These are phyloP conservation scores for Basileuterus tristriatus DNA, from an alignment of 2,797 vertebrate genomes.

Conservation along the genomic window DNA sequence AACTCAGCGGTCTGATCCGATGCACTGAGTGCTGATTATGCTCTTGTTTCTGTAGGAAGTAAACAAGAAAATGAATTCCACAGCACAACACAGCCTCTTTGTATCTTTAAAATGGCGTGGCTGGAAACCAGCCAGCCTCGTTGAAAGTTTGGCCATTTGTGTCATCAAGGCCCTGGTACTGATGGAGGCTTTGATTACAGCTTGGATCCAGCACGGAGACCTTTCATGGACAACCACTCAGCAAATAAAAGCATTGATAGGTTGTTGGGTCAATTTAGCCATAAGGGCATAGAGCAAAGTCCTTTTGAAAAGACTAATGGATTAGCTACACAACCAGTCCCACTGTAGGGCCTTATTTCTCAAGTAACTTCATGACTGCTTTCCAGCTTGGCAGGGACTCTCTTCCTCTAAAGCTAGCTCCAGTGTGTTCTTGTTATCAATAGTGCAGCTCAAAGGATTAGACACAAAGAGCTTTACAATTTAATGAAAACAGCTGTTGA, in stretches of 20 bases:
- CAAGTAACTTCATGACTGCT: slow-evolving; percentile 76
- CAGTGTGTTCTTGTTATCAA: slow-evolving; percentile 77
- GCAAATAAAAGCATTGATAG: slow-evolving; percentile 82
- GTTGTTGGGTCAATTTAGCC: slow-evolving; percentile 83
- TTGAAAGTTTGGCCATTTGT: slow-evolving; percentile 82
- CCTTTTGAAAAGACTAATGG: slow-evolving; percentile 80
- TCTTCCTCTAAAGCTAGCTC: slow-evolving; percentile 73
- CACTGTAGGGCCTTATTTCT: slow-evolving; percentile 78
- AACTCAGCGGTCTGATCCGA: slow-evolving; percentile 80
- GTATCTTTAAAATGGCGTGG: slow-evolving; percentile 84
- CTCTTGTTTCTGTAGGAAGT: slow-evolving; percentile 87
- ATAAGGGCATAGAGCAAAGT: slow-evolving; percentile 75
- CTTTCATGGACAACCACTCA: slow-evolving; percentile 79
- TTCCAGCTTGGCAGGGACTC: slow-evolving; percentile 75
- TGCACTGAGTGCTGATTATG: slow-evolving; percentile 84
- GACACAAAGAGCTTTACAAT: slow-evolving; percentile 78
- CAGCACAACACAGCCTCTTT: slow-evolving; percentile 85
- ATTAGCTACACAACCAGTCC: slow-evolving; percentile 80
- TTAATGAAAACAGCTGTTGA: slow-evolving; percentile 83
- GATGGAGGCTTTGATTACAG: slow-evolving; percentile 80
- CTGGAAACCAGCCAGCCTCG: slow-evolving; percentile 77
- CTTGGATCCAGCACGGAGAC: slow-evolving; percentile 77
- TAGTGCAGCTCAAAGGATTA: slow-evolving; percentile 80
- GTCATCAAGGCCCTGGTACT: slow-evolving; percentile 77
- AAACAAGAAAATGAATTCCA: slow-evolving; percentile 88